Evolutionary conservation across 2,113 vertebrate species (phyloP).

Genomic region (Sitta europaea): DNA sequence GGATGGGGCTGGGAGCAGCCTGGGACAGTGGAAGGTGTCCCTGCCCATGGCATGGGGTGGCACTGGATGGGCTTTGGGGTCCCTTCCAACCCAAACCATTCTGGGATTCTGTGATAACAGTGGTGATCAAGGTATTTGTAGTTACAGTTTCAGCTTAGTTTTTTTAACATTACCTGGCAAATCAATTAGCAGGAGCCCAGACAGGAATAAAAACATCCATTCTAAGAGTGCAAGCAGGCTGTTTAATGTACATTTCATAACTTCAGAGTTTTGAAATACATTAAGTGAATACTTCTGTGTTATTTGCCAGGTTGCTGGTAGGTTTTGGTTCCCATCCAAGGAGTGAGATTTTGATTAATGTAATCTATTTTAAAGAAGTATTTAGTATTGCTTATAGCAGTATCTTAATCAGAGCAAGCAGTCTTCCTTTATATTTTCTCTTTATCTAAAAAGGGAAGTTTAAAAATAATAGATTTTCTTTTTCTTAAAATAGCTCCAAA

Average conservation of each 20-base stretch:
- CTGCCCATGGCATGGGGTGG: not conserved
- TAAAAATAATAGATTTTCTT: not conserved
- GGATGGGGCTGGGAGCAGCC: fast-evolving
- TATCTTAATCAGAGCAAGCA: not conserved
- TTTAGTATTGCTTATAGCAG: not conserved
- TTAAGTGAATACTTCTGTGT: not conserved
- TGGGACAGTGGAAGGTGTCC: fast-evolving
- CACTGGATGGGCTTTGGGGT: fast-evolving
- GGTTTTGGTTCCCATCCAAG: not conserved
- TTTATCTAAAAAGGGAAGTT: not conserved
- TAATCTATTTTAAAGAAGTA: not conserved
- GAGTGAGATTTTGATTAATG: not conserved
- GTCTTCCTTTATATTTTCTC: not conserved
- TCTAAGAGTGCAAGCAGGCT: not conserved
- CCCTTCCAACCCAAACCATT: not conserved
- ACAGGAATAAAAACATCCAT: not conserved
- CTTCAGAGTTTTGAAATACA: not conserved
- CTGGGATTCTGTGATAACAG: not conserved
- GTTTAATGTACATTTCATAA: not conserved
- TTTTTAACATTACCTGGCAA: not conserved
- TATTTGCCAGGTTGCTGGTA: not conserved
- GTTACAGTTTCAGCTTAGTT: not conserved
- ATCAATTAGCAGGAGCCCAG: not conserved
- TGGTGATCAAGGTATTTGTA: not conserved
- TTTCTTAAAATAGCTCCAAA: not conserved